A percentile compares a stretch with the other conserved stretches of the same genome.
phyloP scores from a whole-genome alignment of 2,113 vertebrate species.

The Rhynchomys soricoides region DNA sequence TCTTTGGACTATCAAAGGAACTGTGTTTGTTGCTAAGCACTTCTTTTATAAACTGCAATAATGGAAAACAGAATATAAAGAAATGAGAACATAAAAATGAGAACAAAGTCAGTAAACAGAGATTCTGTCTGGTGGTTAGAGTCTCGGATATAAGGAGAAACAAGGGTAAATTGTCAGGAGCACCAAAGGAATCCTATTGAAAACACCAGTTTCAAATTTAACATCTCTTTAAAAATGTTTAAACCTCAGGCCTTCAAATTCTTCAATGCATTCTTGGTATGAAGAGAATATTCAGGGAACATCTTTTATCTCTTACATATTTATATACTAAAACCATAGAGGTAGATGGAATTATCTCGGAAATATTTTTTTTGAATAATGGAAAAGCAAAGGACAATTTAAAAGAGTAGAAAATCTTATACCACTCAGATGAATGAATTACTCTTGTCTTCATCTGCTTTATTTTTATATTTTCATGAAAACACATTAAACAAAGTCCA shows the following conservation, averaged over 20 bases:
- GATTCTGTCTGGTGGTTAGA: not conserved
- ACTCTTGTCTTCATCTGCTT: not conserved
- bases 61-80: not conserved
- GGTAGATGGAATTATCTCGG: not conserved
- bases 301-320: not conserved
- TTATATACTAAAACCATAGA: not conserved
- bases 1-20: not conserved
- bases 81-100: not conserved
- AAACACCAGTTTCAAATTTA: conserved; percentile 8
- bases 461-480: conserved; percentile 25
- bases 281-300: conserved; percentile 11
- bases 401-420: not conserved
- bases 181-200: not conserved
- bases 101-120: not conserved
- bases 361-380: conserved; percentile 9
- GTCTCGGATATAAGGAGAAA: not conserved
- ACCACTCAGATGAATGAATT: not conserved
- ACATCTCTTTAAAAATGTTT: not conserved
- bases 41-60: not conserved
- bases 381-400: not conserved
- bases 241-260: not conserved
- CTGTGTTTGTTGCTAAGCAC: not conserved
- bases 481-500: not conserved
- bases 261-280: conserved; percentile 27
- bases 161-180: not conserved